A percentile compares a stretch with the other conserved stretches of the same genome.
Conservation (phyloP, 2,797 vertebrate genomes). For the Pempheris klunzingeri region DNA sequence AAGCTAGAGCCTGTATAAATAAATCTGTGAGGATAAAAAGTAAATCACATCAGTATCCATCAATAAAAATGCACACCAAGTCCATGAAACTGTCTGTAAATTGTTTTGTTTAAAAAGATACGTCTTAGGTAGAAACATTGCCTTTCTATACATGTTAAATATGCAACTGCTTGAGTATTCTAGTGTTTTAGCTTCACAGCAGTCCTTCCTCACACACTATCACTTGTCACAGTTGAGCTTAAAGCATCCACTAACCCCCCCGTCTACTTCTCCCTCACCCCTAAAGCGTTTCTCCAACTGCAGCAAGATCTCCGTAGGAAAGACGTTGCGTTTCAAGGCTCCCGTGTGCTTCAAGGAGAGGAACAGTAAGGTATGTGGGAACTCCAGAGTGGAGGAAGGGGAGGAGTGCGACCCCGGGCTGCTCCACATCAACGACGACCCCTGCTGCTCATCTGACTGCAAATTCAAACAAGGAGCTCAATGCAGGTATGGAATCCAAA, state of each 20-base stretch:
- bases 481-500: constrained; percentile 89
- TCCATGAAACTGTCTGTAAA: background rate
- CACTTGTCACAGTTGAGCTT: background rate
- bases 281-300: constrained; percentile 95
- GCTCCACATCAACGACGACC: constrained; percentile 89
- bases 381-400: constrained; percentile 95
- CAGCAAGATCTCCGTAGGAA: constrained; percentile 94
- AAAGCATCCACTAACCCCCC: background rate
- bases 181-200: background rate
- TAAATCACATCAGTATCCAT: background rate
- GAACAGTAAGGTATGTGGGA: constrained; percentile 96
- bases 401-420: constrained; percentile 97
- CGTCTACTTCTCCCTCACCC: constrained; percentile 7
- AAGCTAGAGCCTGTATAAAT: background rate
- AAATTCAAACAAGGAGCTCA: constrained; percentile 84
- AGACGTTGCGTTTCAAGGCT: constrained; percentile 91
- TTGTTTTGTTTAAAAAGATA: background rate
- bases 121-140: background rate
- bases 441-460: constrained; percentile 91
- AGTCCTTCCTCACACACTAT: background rate
- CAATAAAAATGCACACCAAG: background rate
- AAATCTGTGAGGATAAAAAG: background rate
- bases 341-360: constrained; percentile 93
- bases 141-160: background rate
- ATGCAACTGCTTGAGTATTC: background rate